Conservation (phyloP, 2,888 invertebrate genomes). For the Chydorus sphaericus region DNA sequence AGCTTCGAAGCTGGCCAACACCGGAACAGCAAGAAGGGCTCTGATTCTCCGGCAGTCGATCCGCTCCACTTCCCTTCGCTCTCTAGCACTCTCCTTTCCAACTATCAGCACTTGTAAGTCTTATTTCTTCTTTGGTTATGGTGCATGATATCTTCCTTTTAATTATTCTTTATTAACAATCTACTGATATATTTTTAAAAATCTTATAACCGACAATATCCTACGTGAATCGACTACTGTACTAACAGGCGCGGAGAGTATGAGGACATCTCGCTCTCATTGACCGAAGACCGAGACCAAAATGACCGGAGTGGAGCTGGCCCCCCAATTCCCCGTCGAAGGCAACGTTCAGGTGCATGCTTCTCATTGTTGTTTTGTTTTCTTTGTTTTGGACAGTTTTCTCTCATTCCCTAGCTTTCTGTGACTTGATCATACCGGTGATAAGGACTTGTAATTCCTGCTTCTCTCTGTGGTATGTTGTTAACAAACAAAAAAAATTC, state of each 20-base stretch:
- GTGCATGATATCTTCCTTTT: not conserved
- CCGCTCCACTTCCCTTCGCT: not conserved
- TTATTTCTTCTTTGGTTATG: not conserved
- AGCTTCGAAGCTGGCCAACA: not conserved
- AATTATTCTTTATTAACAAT: too few species aligned
- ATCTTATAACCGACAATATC: not conserved
- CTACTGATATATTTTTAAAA: not conserved
- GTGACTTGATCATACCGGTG: too few species aligned
- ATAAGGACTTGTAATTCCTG: too few species aligned
- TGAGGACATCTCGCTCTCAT: not conserved
- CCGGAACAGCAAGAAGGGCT: not conserved
- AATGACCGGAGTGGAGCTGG: too few species aligned
- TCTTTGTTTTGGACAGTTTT: not conserved
- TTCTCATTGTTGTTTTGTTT: not conserved
- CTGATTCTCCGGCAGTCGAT: not conserved
- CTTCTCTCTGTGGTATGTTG: too few species aligned
- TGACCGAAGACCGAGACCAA: not conserved
- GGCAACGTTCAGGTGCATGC: not conserved
- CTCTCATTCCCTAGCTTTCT: too few species aligned
- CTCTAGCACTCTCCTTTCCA: not conserved
- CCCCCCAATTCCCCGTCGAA: too few species aligned
- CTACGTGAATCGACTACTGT: not conserved
- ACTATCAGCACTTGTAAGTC: not conserved
- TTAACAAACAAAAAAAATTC: too few species aligned
- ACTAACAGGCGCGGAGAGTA: constrained; percentile 3